Evolutionary conservation across 2,113 vertebrate genomes (phyloP), one percentile per base, ranked within the genome.

Genomic region (Hipposideros armiger): DNA sequence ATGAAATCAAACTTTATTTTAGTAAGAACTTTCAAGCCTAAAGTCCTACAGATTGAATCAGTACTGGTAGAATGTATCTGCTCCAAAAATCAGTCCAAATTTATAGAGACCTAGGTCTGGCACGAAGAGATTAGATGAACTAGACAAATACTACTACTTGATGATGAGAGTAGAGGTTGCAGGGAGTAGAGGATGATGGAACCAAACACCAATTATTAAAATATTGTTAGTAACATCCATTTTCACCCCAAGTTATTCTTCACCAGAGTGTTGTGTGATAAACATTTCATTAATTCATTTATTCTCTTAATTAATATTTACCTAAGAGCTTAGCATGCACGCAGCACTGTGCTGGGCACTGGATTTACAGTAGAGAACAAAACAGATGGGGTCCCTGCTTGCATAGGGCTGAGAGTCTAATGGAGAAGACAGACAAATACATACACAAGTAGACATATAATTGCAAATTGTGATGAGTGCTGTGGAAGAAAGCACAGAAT

Each of bases 1-100:
- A 96, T 90, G 76, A 96, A 95, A 92, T 95, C 84, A 95, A 97
- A 95, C 83, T 97, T 84, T 87, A 91, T 90, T 97, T 97, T 80
- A 87, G 58, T 70, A 90, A 86, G 50, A 85, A 91, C 70, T 93
- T 91, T 73, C 78, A 95, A 96, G 42, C n/a, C 45, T 90, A 91
- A 93, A 95, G 62, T 82, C 36, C 36, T 96, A 19, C 92, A 72
- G 77, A 94, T 70, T 74, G 28, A 90, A 94, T 96, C 91, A 84
- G 88, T 80, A 32, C 54, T 84, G 42, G 56, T 87, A 72, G 24
- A 36, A 80, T 58, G 22, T 76, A 60, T 81, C 26, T 92, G 15
- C 80, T 97, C 45, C 66, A 77, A 95, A 92, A 95, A 81, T 36
- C 70, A 80, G 15, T 95, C 30, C 58, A 93, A 92, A 90, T 87